Conservation (phyloP, 2,888 invertebrate species). For the Panzeria rudis region DNA sequence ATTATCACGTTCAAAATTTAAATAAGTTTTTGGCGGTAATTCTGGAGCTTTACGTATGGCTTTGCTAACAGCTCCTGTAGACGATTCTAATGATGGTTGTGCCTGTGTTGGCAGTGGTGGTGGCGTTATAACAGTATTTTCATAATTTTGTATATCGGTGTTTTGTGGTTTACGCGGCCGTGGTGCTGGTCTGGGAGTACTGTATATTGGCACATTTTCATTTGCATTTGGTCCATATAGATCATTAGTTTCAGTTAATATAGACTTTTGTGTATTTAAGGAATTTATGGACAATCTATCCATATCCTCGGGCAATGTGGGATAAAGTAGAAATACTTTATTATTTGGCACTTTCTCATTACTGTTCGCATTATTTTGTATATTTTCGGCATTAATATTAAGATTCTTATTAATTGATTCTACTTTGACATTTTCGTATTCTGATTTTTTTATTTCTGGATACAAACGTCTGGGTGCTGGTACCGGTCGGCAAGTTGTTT, state of each 20-base stretch:
- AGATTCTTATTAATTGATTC: slow-evolving; percentile 79
- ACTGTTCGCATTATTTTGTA: slow-evolving; percentile 76
- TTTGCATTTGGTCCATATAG: slow-evolving; percentile 81
- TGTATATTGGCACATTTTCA: slow-evolving; percentile 76
- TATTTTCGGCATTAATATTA: slow-evolving; percentile 80
- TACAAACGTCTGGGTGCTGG: slow-evolving; percentile 82
- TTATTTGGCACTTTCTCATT: slow-evolving; percentile 79
- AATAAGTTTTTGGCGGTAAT: slow-evolving; percentile 76
- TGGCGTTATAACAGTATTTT: slow-evolving; percentile 64
- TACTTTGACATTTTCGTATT: slow-evolving; percentile 82
- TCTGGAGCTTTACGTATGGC: slow-evolving; percentile 77
- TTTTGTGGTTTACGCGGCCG: slow-evolving; percentile 78
- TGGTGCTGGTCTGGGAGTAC: slow-evolving; percentile 81
- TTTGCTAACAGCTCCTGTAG: slow-evolving; percentile 75
- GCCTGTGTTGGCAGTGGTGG: neutral
- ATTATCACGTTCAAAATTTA: slow-evolving; percentile 72
- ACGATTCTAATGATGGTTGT: slow-evolving; percentile 19
- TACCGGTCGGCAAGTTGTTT: slow-evolving; percentile 78
- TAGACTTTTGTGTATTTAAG: slow-evolving; percentile 72
- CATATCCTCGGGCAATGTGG: slow-evolving; percentile 68
- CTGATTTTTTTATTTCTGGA: slow-evolving; percentile 78
- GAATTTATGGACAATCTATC: slow-evolving; percentile 43
- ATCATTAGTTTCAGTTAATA: slow-evolving; percentile 77
- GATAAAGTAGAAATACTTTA: slow-evolving; percentile 75
- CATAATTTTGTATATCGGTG: slow-evolving; percentile 73